A percentile compares a stretch with the other conserved stretches of the same genome.
These are phyloP conservation scores for Istiophorus platypterus DNA, from an alignment of 2,113 vertebrate species.

Conservation along the genomic window DNA sequence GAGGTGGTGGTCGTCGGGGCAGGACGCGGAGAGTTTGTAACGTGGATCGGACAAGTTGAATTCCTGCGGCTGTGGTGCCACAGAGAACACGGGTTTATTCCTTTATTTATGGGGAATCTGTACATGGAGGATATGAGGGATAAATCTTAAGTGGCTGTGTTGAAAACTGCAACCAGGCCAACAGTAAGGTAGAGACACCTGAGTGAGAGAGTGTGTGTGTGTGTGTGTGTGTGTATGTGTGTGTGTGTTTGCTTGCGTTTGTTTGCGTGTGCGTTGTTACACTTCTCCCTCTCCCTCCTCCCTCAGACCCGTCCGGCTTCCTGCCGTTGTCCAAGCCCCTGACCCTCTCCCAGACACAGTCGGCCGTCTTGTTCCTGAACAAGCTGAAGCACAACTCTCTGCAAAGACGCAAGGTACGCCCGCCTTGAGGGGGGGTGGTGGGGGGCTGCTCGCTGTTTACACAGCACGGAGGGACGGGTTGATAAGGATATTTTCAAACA, in stretches of 20 bases:
- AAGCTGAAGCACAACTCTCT: slow-evolving; percentile 91
- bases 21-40: slow-evolving; percentile 26
- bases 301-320: slow-evolving; percentile 71
- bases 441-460: slow-evolving; percentile 49
- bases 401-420: slow-evolving; percentile 85
- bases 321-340: slow-evolving; percentile 64
- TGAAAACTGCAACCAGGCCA: slow-evolving; percentile 47
- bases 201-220: not conserved
- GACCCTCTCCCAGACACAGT: slow-evolving; percentile 75
- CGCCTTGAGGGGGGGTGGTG: not conserved
- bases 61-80: slow-evolving; percentile 29
- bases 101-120: not conserved
- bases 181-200: too few species aligned
- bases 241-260: slow-evolving; percentile 17
- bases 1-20: slow-evolving; percentile 34
- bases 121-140: too few species aligned
- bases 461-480: slow-evolving; percentile 12
- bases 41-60: slow-evolving; percentile 42
- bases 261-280: not conserved
- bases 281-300: slow-evolving; percentile 32
- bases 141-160: slow-evolving; percentile 18
- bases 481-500: slow-evolving; percentile 36
- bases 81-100: slow-evolving; percentile 20
- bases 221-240: slow-evolving; percentile 13
- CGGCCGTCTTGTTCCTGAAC: slow-evolving; percentile 91